phyloP scores from a whole-genome alignment of 2,888 invertebrate species.

The Rhagophthalmus giganteus region DNA sequence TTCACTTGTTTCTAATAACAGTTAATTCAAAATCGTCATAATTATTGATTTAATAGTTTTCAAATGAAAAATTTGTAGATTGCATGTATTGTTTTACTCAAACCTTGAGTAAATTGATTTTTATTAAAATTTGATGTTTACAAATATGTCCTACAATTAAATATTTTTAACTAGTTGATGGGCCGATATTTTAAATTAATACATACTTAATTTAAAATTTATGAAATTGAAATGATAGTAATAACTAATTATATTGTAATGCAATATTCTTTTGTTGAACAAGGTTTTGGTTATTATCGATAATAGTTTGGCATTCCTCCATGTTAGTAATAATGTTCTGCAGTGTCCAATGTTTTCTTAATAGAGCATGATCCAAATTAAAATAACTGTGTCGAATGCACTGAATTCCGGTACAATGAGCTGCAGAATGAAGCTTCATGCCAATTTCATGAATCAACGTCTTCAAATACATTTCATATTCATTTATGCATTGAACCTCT shows the following conservation, averaged over 20 bases:
- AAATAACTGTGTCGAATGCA: conserved; percentile 86
- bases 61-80: neutral
- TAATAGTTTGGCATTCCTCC: conserved; percentile 58
- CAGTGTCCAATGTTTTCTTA: conserved; percentile 82
- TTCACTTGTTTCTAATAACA: too few species aligned
- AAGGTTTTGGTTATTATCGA: conserved; percentile 58
- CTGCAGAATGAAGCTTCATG: conserved; percentile 73
- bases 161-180: too few species aligned
- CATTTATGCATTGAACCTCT: conserved; percentile 89
- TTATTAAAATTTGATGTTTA: too few species aligned
- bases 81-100: too few species aligned
- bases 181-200: too few species aligned
- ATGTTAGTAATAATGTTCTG: conserved; percentile 70
- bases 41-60: too few species aligned
- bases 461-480: conserved; percentile 76
- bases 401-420: conserved; percentile 78
- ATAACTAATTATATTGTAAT: conserved; percentile 27
- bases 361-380: conserved; percentile 70
- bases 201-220: too few species aligned
- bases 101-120: too few species aligned
- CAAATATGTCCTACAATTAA: too few species aligned
- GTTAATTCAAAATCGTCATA: too few species aligned
- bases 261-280: conserved; percentile 50
- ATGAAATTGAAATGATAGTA: too few species aligned
- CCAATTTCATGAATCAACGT: conserved; percentile 84